These are phyloP conservation scores for Cairina moschata DNA, from an alignment of 2,113 vertebrate genomes.

Conservation along the genomic window DNA sequence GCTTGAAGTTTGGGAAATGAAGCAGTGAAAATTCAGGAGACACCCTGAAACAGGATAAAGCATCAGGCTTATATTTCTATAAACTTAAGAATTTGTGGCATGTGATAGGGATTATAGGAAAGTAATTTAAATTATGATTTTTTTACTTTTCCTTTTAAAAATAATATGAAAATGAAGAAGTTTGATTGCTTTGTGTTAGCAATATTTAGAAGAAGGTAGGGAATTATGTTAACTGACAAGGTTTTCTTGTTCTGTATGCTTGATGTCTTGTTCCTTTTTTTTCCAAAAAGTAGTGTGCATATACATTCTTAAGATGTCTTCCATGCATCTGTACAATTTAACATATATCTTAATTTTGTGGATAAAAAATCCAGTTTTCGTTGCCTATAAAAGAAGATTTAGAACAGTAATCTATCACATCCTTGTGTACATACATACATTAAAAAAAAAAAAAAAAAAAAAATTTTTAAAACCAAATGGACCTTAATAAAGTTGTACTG, in stretches of 20 bases:
- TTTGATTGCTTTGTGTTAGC: not conserved
- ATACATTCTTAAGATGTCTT: not conserved
- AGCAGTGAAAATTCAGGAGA: not conserved
- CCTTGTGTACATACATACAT: rapidly evolving
- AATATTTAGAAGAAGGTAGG: not conserved
- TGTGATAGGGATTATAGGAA: not conserved
- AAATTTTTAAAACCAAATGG: not conserved
- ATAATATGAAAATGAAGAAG: not conserved
- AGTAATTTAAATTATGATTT: not conserved
- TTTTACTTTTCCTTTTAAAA: not conserved
- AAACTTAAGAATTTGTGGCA: not conserved
- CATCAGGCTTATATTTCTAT: not conserved
- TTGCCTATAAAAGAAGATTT: not conserved
- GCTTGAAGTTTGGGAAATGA: not conserved
- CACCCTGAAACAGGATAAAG: not conserved
- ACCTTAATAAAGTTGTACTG: rapidly evolving
- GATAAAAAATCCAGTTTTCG: not conserved
- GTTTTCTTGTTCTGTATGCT: not conserved
- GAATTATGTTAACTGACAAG: not conserved
- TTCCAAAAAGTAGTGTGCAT: not conserved
- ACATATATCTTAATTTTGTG: not conserved
- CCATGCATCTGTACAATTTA: not conserved
- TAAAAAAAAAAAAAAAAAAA: not conserved
- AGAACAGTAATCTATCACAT: not conserved
- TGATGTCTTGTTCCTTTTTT: not conserved